phyloP scores from a whole-genome alignment of 2,888 invertebrate genomes.

The Prionchulus punctatus region DNA sequence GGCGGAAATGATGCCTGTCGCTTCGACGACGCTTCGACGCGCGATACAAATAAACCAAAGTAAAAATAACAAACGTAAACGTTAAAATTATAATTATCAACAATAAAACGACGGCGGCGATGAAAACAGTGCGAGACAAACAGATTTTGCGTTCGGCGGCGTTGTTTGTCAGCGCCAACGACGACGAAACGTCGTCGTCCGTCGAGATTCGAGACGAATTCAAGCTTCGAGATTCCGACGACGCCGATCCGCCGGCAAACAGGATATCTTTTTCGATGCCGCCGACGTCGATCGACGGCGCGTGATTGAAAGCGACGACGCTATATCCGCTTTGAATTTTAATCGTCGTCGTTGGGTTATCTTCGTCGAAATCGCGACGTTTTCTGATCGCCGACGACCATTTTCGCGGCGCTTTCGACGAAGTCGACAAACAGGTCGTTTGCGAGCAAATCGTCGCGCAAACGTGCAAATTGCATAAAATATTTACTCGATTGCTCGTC shows the following conservation, averaged over 20 bases:
- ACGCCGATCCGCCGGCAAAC: too few relatives aligned
- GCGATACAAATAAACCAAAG: too few relatives aligned
- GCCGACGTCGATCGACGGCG: background rate
- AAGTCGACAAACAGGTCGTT: background rate
- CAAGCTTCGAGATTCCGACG: too few relatives aligned
- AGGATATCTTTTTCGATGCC: background rate
- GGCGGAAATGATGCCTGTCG: too few relatives aligned
- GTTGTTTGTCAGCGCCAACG: too few relatives aligned
- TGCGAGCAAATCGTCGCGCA: conserved; percentile 17
- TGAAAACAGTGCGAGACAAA: background rate
- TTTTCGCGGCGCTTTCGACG: too few relatives aligned
- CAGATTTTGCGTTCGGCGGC: background rate
- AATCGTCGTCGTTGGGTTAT: background rate
- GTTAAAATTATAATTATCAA: background rate
- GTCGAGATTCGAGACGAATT: too few relatives aligned
- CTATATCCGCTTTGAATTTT: background rate
- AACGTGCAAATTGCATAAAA: conserved; percentile 20
- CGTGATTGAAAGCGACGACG: background rate
- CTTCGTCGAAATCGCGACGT: too few relatives aligned
- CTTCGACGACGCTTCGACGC: too few relatives aligned
- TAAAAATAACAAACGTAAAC: background rate
- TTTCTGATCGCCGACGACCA: too few relatives aligned
- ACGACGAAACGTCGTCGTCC: background rate
- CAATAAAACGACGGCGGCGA: background rate
- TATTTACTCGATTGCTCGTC: conserved; percentile 16